Evolutionary conservation across 2,113 vertebrate species (phyloP).

Genomic region (Silurus asotus): DNA sequence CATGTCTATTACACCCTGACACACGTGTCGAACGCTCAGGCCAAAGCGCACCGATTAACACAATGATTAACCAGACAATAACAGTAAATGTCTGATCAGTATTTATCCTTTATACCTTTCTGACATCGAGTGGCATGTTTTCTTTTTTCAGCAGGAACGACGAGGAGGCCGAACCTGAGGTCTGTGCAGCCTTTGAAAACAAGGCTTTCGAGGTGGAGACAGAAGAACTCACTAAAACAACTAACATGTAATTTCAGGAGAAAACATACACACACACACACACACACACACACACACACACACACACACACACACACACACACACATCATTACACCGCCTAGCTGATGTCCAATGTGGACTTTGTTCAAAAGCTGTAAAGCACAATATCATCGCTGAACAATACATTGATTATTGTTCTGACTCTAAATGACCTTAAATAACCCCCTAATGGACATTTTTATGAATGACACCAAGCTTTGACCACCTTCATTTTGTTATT

Average conservation of each 20-base stretch:
- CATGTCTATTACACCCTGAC: background rate
- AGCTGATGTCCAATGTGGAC: background rate
- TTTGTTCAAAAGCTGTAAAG: background rate
- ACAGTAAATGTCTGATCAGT: background rate
- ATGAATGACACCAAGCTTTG: background rate
- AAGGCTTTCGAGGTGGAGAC: slow-evolving; percentile 16
- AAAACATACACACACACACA: background rate
- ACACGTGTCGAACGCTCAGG: background rate
- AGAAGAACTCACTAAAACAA: background rate
- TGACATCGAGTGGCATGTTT: background rate
- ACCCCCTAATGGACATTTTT: background rate
- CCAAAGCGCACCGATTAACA: background rate
- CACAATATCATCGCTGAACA: background rate
- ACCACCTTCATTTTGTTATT: background rate
- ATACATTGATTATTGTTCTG: background rate
- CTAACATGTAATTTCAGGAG: slow-evolving; percentile 28
- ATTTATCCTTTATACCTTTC: background rate
- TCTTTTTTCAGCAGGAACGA: slow-evolving; percentile 21
- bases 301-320: background rate
- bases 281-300: background rate
- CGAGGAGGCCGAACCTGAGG: background rate
- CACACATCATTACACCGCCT: background rate
- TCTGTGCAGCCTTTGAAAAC: slow-evolving; percentile 1
- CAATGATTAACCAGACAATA: background rate
- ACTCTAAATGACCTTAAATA: background rate